Evolutionary conservation across 92 coral and sea anemone genomes (phyloP), one percentile per base, ranked within the genome.

Genomic region (Parazoanthus atlanticus): DNA sequence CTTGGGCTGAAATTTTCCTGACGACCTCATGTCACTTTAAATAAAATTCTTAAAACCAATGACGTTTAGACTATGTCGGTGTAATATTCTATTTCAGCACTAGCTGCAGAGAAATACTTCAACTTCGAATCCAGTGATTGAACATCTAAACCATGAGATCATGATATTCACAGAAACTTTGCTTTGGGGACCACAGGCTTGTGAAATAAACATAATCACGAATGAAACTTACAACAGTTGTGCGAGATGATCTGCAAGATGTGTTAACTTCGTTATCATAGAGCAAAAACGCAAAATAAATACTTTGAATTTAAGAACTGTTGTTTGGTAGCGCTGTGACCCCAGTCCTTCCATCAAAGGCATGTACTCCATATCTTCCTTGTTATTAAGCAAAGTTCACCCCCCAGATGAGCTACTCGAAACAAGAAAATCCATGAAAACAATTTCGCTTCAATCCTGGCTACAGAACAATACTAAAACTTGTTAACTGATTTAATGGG

Each of bases 141-240:
- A 84, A 84, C 87, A 84, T 84, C 87, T 69, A 43, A 69, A 47
- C 79, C 67, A 84, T 84, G 77, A 84, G 87, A 84, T 84, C 87
- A 84, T 84, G 67, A 69, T 47, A 69, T 70, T 28, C 43, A 64
- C 26, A 38, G 34, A 65, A 83, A 69, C 65, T 69, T 84, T 64
- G 87, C 40, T 71, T 70, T 78, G 82, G 61, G 82, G 66, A 12
- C 82, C 40, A 78, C 66, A 78, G 82, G 36, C 33, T 84, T 46
- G 28, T 28, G 78, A 84, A 70, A 84, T 41, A 69, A 82, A 66
- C 78, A 69, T 28, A 38, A 47, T 43, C 46, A 6, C 46, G 46
- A 70, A 36, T 5, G 19, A 72, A 84, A 46, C 47, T 69, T 43
- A 47, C 78, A 72, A 16, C 16, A 38, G 25, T 52, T 29, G 86